These are phyloP conservation scores for Tichodroma muraria DNA, from an alignment of 2,113 vertebrate species.

Conservation along the genomic window DNA sequence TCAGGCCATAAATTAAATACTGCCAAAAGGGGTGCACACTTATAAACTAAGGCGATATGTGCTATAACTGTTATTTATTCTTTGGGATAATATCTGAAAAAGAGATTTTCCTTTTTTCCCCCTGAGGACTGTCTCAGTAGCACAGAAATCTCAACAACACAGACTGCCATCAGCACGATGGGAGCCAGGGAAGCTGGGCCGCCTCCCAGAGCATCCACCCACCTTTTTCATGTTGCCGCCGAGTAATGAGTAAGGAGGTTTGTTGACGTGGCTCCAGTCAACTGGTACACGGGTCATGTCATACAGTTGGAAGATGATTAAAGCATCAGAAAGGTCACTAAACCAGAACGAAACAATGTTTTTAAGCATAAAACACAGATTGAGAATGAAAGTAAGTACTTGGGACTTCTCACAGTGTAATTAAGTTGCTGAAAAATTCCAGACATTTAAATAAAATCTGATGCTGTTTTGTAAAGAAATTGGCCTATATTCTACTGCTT, in stretches of 20 bases:
- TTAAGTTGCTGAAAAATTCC: not conserved
- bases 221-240: constrained; percentile 96
- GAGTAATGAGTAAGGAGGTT: constrained; percentile 82
- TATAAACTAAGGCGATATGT: not conserved
- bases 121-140: not conserved
- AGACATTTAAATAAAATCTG: not conserved
- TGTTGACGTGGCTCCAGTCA: constrained; percentile 87
- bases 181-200: not conserved
- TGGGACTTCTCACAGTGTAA: not conserved
- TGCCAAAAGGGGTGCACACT: not conserved
- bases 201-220: not conserved
- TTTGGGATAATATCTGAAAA: not conserved
- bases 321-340: constrained; percentile 80
- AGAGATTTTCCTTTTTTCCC: not conserved
- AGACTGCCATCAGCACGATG: not conserved
- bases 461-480: not conserved
- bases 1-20: not conserved
- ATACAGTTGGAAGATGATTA: constrained; percentile 88
- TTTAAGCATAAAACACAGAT: not conserved
- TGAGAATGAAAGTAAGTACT: not conserved
- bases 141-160: not conserved
- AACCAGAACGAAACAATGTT: not conserved
- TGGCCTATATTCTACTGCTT: not conserved
- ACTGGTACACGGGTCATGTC: constrained; percentile 84
- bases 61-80: not conserved